These are phyloP conservation scores for Gallinago paraguaiae DNA, from an alignment of 2,113 vertebrate species.

Conservation along the genomic window DNA sequence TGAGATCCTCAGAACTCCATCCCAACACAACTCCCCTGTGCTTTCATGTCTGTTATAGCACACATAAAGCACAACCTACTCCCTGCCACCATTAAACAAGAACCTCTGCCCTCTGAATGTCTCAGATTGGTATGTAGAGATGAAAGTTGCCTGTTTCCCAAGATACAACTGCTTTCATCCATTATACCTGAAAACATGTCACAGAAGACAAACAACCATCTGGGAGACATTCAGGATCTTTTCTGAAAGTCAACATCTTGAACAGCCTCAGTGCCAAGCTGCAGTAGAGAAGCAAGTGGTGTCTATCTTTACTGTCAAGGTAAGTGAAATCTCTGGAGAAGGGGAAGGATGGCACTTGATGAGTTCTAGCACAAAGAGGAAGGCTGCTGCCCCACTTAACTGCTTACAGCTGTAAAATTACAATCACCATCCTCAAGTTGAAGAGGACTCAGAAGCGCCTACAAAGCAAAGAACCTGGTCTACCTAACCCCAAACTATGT, in stretches of 20 bases:
- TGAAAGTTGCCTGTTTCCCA: background rate
- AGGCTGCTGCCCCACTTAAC: background rate
- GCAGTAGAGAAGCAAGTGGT: background rate
- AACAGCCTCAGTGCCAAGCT: background rate
- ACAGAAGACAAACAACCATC: background rate
- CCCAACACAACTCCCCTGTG: background rate
- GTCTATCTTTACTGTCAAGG: rapidly evolving
- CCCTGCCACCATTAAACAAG: background rate
- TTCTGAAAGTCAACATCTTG: background rate
- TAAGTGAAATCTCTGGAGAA: background rate
- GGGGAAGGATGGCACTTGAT: background rate
- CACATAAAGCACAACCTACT: background rate
- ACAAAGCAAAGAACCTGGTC: background rate
- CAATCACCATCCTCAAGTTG: rapidly evolving
- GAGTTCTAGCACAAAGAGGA: background rate
- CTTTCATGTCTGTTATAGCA: background rate
- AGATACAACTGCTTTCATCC: background rate
- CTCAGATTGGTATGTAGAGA: background rate
- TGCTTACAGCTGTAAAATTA: background rate
- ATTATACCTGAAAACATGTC: background rate
- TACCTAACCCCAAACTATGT: background rate
- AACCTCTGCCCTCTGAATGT: background rate
- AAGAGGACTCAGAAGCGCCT: background rate
- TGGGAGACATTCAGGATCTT: background rate
- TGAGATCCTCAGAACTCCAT: background rate